These are phyloP conservation scores for Tetrapedia diversipes DNA, from an alignment of 2,888 invertebrate genomes.

Conservation along the genomic window DNA sequence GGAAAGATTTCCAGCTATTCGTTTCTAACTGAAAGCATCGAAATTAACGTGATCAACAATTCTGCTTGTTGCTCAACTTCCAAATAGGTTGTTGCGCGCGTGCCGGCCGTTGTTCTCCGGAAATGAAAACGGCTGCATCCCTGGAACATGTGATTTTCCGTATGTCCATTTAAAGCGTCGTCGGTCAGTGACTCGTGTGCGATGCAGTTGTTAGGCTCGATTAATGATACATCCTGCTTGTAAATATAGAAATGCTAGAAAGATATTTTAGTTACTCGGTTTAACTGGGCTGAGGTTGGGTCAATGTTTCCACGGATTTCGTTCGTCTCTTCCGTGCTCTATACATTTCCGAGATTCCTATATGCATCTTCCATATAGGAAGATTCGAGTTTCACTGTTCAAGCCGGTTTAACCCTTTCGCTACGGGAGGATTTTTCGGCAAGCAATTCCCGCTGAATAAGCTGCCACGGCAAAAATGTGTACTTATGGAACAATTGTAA, in stretches of 20 bases:
- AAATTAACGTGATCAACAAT: neutral
- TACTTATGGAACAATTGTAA: no score
- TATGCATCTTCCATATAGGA: neutral
- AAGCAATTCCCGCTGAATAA: no score
- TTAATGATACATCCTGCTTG: slow-evolving; percentile 51
- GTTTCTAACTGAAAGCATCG: neutral
- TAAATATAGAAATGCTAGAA: slow-evolving; percentile 38
- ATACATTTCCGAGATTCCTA: neutral
- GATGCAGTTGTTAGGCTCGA: slow-evolving; percentile 38
- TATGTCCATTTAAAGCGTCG: slow-evolving; percentile 41
- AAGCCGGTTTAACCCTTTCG: no score
- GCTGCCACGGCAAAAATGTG: no score
- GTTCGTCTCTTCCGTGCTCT: neutral
- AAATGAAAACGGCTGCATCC: slow-evolving; percentile 35
- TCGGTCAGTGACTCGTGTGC: slow-evolving; percentile 57
- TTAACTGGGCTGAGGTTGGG: slow-evolving; percentile 38
- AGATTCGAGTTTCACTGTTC: no score
- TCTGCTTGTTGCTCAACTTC: neutral
- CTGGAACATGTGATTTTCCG: slow-evolving; percentile 50
- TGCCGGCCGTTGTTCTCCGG: slow-evolving; percentile 26
- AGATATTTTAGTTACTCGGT: slow-evolving; percentile 54
- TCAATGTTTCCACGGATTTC: slow-evolving; percentile 51
- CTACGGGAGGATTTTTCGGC: no score
- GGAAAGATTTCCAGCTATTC: no score
- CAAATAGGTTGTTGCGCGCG: slow-evolving; percentile 24